These are phyloP conservation scores for Siphonodentalium dalli DNA, from an alignment of 2,888 invertebrate genomes.

Conservation along the genomic window DNA sequence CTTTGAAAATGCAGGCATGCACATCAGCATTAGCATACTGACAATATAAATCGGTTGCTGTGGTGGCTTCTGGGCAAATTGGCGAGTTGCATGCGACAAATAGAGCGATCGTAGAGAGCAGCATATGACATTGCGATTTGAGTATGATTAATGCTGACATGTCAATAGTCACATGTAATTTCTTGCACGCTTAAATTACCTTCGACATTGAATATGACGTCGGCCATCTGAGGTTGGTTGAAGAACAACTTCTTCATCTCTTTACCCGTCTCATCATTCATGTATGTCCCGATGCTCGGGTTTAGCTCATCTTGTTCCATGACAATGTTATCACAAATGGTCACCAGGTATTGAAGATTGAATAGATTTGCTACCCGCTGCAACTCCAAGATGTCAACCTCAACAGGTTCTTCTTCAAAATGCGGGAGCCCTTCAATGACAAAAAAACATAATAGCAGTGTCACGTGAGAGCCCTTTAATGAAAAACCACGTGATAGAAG, in stretches of 20 bases:
- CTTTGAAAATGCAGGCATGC: too few species aligned
- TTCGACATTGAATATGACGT: slow-evolving; percentile 53
- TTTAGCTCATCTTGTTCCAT: slow-evolving; percentile 58
- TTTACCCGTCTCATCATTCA: slow-evolving; percentile 53
- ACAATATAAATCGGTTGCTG: too few species aligned
- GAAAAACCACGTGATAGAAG: too few species aligned
- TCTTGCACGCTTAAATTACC: slow-evolving; percentile 40
- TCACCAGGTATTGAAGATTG: slow-evolving; percentile 44
- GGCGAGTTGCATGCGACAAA: too few species aligned
- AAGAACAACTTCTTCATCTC: slow-evolving; percentile 52
- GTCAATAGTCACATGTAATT: too few species aligned
- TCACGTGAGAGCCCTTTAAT: too few species aligned
- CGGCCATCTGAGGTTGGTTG: slow-evolving; percentile 45
- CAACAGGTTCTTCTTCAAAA: slow-evolving; percentile 28
- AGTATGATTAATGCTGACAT: too few species aligned
- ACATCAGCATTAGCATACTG: too few species aligned
- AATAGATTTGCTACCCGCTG: slow-evolving; percentile 44
- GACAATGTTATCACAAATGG: slow-evolving; percentile 50
- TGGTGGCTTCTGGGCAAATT: too few species aligned
- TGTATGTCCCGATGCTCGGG: slow-evolving; percentile 59
- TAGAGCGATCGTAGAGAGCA: too few species aligned
- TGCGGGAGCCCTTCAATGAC: slow-evolving; percentile 40
- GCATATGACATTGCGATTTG: too few species aligned
- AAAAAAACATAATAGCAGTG: too few species aligned
- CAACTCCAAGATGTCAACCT: slow-evolving; percentile 43